These are phyloP conservation scores for Drosophila picticornis DNA, from an alignment of 2,888 invertebrate genomes.

Conservation along the genomic window DNA sequence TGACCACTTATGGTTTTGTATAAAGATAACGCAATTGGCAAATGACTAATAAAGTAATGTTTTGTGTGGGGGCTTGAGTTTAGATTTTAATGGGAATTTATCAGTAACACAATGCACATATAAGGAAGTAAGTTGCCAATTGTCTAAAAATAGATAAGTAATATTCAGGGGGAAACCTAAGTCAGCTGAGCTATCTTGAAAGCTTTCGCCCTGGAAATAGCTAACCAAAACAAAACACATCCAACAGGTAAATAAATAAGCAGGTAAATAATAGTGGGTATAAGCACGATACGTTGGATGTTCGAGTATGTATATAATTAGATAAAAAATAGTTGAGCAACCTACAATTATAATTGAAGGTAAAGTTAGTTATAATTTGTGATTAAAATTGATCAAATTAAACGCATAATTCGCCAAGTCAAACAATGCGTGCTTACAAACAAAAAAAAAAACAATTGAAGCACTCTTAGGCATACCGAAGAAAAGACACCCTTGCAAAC, in stretches of 20 bases:
- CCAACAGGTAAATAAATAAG: neutral
- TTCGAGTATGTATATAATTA: no score
- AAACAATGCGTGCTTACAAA: neutral
- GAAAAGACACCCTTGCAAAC: neutral
- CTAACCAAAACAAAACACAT: neutral
- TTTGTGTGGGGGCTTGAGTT: neutral
- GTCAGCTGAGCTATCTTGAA: neutral
- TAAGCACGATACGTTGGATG: neutral
- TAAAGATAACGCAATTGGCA: conserved; percentile 13
- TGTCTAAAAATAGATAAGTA: neutral
- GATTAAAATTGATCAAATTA: neutral
- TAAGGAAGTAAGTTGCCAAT: neutral
- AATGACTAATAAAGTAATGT: conserved; percentile 2
- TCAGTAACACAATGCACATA: neutral
- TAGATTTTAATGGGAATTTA: neutral
- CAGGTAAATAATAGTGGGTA: no score
- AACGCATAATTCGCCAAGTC: neutral
- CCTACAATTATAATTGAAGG: neutral
- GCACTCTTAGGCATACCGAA: neutral
- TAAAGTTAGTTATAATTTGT: neutral
- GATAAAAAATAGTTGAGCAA: neutral
- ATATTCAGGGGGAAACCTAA: neutral
- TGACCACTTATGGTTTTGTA: neutral
- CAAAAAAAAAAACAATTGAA: neutral
- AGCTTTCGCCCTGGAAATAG: neutral